Evolutionary conservation across 2,113 vertebrate genomes (phyloP), one percentile per base, ranked within the genome.

Genomic region (Scortum barcoo): DNA sequence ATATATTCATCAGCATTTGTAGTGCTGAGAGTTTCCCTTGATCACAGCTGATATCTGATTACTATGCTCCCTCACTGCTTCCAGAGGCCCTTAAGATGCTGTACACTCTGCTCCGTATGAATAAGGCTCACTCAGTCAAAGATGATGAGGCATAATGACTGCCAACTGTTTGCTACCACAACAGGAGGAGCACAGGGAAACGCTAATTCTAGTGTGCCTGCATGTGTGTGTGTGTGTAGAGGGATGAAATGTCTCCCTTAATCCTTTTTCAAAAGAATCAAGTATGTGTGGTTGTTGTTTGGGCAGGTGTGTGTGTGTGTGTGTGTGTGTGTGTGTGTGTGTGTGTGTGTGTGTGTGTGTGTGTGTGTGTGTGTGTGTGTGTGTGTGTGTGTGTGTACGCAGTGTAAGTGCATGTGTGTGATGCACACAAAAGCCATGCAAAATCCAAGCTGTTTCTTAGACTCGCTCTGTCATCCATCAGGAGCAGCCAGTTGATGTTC

Each of bases 141-240:
- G 38, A 82, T 81, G 85, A 83, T 82, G 66, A 72, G 30, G 65
- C 51, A 30, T 78, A 72, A 88, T 76, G 74, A 60, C 73, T 71
- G 51, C 62, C 61, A 74, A 66, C 78, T 66, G 61, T 61, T 75
- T 44, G 62, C 40, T 38, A 30, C 62, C 44, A 26, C 26, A 44
- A 68, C 56, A 72, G 20, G 76, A 67, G 57, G 28, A 69, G 66
- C 66, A 73, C 51, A 7, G 16, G 71, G 44, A 63, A 85, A 65
- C 24, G 50, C 36, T 66, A 28, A 78, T 63, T 81, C 57, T 54
- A 4, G 8, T 33, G 36, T 54, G 70, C 11, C 8, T 48, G 33
- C 77, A 48, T 76, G n/a, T 30, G 7, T 44, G 19, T 70, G 20
- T 20, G 14, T 40, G 26, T 40, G 44, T 44, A 8, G 2, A 30